Percentiles rank a stretch among this genome's conserved stretches.
phyloP scores from a whole-genome alignment of 2,888 invertebrate genomes.

The Tenodera sinensis region DNA sequence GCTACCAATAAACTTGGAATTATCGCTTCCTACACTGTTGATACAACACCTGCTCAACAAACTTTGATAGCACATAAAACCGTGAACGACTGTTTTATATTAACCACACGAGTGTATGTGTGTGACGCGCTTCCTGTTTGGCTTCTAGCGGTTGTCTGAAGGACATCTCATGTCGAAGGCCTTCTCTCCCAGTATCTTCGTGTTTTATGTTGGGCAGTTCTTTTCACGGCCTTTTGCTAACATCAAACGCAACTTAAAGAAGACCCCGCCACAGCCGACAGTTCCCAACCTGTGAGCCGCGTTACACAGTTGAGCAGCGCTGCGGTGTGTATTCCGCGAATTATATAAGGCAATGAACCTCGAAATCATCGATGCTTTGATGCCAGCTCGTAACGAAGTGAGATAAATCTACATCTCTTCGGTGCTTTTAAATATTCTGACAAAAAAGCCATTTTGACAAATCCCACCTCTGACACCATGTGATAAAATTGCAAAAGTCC shows the following conservation, averaged over 20 bases:
- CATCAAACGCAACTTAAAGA: background rate
- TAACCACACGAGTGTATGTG: background rate
- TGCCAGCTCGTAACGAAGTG: too few species aligned
- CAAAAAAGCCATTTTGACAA: too few species aligned
- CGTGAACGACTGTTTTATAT: background rate
- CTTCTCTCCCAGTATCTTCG: background rate
- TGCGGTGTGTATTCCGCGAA: too few species aligned
- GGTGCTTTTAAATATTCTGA: too few species aligned
- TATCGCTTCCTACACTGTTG: background rate
- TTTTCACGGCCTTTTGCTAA: background rate
- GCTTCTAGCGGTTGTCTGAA: background rate
- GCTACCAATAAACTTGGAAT: background rate
- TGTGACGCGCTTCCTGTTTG: slow-evolving; percentile 7
- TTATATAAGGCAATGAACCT: too few species aligned
- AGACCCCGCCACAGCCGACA: background rate
- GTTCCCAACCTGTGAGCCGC: background rate
- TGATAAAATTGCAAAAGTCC: too few species aligned
- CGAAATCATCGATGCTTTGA: too few species aligned
- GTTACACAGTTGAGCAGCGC: too few species aligned
- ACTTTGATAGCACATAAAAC: background rate
- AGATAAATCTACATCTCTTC: too few species aligned
- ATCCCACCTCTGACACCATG: too few species aligned
- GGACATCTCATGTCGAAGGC: slow-evolving; percentile 9
- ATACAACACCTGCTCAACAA: background rate
- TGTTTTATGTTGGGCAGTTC: background rate